Percentiles rank a stretch among this genome's conserved stretches.
phyloP scores from a whole-genome alignment of 2,797 vertebrate species.

The Rhinogobio ventralis region DNA sequence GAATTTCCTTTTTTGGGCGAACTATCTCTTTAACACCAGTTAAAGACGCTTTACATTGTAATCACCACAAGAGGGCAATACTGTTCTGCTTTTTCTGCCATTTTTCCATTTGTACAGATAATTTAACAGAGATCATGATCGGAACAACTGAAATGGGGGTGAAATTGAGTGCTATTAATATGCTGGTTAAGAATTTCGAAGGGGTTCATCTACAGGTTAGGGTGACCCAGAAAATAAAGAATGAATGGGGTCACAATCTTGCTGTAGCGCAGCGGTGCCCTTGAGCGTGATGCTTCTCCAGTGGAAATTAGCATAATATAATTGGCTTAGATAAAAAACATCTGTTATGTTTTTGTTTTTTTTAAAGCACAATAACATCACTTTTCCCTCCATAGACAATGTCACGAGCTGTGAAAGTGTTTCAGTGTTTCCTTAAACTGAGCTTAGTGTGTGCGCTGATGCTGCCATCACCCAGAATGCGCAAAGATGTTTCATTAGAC shows the following conservation, averaged over 20 bases:
- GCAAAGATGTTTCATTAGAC: slow-evolving; percentile 28
- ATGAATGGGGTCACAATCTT: slow-evolving; percentile 6
- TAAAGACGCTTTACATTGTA: background rate
- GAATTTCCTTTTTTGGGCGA: background rate
- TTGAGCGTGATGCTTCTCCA: slow-evolving; percentile 1
- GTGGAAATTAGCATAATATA: slow-evolving; percentile 32
- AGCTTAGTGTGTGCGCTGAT: background rate
- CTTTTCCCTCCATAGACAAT: slow-evolving; percentile 26
- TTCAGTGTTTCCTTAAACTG: slow-evolving; percentile 20
- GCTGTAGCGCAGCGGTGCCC: background rate
- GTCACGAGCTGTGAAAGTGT: slow-evolving; percentile 33
- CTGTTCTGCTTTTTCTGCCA: background rate
- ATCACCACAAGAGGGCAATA: slow-evolving; percentile 40
- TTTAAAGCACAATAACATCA: slow-evolving; percentile 9
- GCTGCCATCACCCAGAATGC: slow-evolving; percentile 15
- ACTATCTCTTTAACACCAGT: background rate
- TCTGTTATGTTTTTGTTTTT: background rate
- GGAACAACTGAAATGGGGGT: slow-evolving; percentile 5
- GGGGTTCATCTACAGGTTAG: slow-evolving; percentile 9
- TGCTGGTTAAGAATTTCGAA: slow-evolving; percentile 21
- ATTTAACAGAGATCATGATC: slow-evolving; percentile 24
- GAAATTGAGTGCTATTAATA: slow-evolving; percentile 8
- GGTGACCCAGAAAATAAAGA: slow-evolving; percentile 27
- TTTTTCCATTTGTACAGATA: slow-evolving; percentile 2
- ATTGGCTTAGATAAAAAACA: slow-evolving; percentile 2